Conservation (phyloP, 2,113 vertebrate genomes). For the Toxostoma redivivum region DNA sequence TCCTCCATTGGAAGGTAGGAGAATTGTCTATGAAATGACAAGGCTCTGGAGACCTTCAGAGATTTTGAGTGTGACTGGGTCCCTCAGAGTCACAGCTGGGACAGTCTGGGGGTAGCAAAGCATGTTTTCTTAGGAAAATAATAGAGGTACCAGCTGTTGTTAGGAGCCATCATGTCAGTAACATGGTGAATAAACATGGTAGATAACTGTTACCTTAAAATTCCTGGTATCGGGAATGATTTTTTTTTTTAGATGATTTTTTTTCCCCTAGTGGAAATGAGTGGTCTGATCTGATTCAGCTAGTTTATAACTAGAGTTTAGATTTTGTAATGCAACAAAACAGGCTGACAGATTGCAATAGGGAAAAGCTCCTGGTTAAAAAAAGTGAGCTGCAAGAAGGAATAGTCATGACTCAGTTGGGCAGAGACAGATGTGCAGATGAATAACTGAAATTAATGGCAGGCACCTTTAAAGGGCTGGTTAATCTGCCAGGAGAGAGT, state of each 20-base stretch:
- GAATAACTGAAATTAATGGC: slow-evolving; percentile 60
- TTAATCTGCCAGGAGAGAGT: slow-evolving; percentile 65
- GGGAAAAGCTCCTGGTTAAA: slow-evolving; percentile 14
- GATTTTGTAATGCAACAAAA: neutral
- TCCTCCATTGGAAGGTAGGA: neutral
- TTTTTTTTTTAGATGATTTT: neutral
- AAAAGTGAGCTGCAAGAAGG: slow-evolving; percentile 32
- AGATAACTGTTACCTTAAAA: neutral
- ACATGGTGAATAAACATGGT: neutral
- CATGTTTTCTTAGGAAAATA: neutral
- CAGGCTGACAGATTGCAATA: neutral
- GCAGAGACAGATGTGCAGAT: slow-evolving; percentile 59
- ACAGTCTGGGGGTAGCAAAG: neutral
- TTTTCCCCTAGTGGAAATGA: neutral
- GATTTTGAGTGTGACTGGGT: neutral
- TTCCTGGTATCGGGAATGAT: neutral
- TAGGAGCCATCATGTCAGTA: neutral
- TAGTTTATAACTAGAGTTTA: neutral
- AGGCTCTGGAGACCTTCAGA: neutral
- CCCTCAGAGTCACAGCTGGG: neutral
- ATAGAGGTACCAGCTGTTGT: neutral
- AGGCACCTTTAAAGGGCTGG: slow-evolving; percentile 49
- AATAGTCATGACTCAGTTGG: slow-evolving; percentile 27
- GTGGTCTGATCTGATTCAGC: neutral
- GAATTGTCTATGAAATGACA: neutral